Base-by-base conservation (phyloP, 2,888 invertebrate genomes). In the Coenonympha arcania region DNA sequence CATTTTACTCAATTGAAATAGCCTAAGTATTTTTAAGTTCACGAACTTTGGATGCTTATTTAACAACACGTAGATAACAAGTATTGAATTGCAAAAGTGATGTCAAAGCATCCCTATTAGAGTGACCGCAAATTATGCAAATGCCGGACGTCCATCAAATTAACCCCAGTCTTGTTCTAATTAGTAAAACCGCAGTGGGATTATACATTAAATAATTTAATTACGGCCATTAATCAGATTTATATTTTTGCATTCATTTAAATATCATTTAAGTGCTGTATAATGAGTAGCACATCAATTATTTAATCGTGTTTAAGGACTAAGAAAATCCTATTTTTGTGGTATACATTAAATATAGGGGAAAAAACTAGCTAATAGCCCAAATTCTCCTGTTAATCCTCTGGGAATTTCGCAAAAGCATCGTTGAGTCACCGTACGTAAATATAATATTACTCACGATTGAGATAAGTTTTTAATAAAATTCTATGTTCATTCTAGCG, bases 101-200 rank as follows among this genome's bases (percentile, higher is more conserved):
- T 54, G 56, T 58, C 54, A 58, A 50, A 44, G 45, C 33, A 42
- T 52, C 42, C 39, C 54, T 51, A 59, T 54, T 56, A 51, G 45
- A 53, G 48, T 48, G 47, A 55, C 58, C 68, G 64, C 71, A 68
- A 69, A 72, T 75, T 74, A 71, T 68, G 69, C 68, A 68, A 70
- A 66, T 57, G 37, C 34, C 42, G 46, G 47, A 55, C 42, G 44
- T 53, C 50, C 52, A 52, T 54, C 50, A 50, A 50, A 54, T 56
- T 53, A 56, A 52, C 50, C 20, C 45, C 19, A 16, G 48, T 42
- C 42, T 48, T 48, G 41, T 42, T 19, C 34, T 42, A 48, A 48
- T 48, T 42, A 48, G 28, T 36, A 28, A 42, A 15, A 42, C 34
- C 42, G 28, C 42, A 34, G 28, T 36, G 19, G 13, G 19, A 45